These are phyloP conservation scores for Heterotis niloticus DNA, from an alignment of 2,113 vertebrate genomes.

Conservation along the genomic window DNA sequence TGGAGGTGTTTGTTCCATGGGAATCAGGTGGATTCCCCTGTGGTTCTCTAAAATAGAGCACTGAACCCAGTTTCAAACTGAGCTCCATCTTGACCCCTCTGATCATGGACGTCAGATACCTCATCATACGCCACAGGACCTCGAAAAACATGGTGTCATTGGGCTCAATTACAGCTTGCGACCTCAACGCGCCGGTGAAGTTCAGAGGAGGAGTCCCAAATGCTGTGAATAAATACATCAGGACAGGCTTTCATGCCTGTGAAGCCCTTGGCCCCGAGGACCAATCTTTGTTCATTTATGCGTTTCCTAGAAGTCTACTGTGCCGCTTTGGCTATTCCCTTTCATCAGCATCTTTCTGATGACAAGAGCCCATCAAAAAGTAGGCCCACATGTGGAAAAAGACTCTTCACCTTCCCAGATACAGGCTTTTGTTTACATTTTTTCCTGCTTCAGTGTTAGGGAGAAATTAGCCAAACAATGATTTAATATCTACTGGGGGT, in stretches of 20 bases:
- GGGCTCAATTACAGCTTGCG: not conserved
- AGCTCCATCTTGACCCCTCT: not conserved
- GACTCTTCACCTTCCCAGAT: too few species aligned
- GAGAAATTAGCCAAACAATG: too few species aligned
- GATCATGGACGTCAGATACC: not conserved
- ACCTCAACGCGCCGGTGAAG: not conserved
- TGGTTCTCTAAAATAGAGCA: too few species aligned
- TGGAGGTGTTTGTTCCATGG: not conserved
- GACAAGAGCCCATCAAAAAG: not conserved
- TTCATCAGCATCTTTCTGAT: not conserved
- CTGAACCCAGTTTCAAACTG: not conserved
- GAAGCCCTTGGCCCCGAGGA: not conserved
- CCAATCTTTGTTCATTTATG: not conserved
- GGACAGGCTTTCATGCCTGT: not conserved
- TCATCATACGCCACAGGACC: not conserved
- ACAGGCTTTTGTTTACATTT: too few species aligned
- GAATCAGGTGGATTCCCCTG: not conserved
- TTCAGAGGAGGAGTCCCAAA: not conserved
- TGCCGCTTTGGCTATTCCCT: not conserved
- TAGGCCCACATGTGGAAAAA: too few species aligned
- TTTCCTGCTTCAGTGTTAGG: too few species aligned
- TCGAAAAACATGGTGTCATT: not conserved
- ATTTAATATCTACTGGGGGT: too few species aligned
- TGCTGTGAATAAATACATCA: not conserved
- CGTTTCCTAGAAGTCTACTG: not conserved